Evolutionary conservation across 1,140 invertebrate genomes (phyloP).

Genomic region (Maconellicoccus hirsutus): DNA sequence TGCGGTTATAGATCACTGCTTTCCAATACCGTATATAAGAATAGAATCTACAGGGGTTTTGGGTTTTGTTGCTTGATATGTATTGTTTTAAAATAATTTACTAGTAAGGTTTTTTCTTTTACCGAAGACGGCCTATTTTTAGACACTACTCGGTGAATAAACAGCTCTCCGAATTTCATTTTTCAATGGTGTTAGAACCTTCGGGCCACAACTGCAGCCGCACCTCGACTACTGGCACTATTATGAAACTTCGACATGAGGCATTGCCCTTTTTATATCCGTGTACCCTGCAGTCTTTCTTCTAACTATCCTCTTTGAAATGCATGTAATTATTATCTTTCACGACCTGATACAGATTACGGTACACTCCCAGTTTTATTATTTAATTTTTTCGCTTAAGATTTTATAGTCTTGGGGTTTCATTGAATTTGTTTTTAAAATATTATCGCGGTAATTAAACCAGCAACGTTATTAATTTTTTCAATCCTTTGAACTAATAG

Average conservation of each 20-base stretch:
- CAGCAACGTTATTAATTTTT: too few species aligned
- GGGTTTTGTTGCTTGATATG: not conserved
- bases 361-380: not conserved
- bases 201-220: not conserved
- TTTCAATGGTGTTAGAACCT: not conserved
- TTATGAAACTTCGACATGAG: not conserved
- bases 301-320: not conserved
- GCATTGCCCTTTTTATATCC: not conserved
- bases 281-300: slow-evolving; percentile 2
- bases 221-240: not conserved
- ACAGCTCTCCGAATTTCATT: slow-evolving; percentile 1
- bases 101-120: not conserved
- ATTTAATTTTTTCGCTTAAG: not conserved
- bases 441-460: too few species aligned
- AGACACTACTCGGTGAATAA: not conserved
- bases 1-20: not conserved
- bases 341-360: slow-evolving; percentile 7
- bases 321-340: slow-evolving; percentile 1
- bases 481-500: too few species aligned
- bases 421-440: not conserved
- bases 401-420: not conserved
- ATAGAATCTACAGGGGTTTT: not conserved
- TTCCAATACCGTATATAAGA: not conserved
- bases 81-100: not conserved
- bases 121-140: not conserved